Evolutionary conservation across 1,140 invertebrate genomes (phyloP), one percentile per base, ranked within the genome.

Genomic region (Trichonephila clavipes): DNA sequence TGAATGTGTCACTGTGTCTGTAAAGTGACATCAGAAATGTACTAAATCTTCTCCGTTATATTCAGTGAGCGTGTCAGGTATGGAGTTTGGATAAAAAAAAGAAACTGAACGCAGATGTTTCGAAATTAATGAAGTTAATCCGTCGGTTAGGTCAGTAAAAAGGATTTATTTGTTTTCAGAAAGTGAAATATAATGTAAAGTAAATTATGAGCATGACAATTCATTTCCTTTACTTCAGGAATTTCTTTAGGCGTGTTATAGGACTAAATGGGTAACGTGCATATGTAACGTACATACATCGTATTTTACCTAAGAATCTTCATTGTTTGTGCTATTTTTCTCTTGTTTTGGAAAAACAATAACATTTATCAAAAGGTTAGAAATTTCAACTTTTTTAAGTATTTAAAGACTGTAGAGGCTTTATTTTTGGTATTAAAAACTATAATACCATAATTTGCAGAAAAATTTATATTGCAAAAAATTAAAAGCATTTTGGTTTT

Each of bases 1-100:
- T 34, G 72, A 77, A 77, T 77, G 28, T 77, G 28, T 77, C 72
- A 77, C 72, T 77, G 16, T 77, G 28, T 77, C 72, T 40, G 16
- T 77, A 21, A 4, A 34, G 34, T 77, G 28, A 40, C 72, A 77
- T 77, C 6, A 18, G 28, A 77, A 77, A 77, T 77, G 34, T 40
- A 40, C 34, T 72, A 28, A 14, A 72, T 72, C 5, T 24, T 14
- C 16, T n/a, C 28, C 14, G 24, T 34, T 34, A 72, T 72, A 2
- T 24, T 40, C 34, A 72, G n/a, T 72, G 21, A 66, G 0, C 34
- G 24, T 24, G 10, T 72, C n/a, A 72, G 69, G 2, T 28, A 34
- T 6, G 24, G 12, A 28, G 69, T n/a, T 64, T 64, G 62, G 16
- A 19, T 19, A 21, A 64, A 21, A 64, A 64, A 64, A 18, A 77